Conservation (phyloP, 2,888 invertebrate genomes). For the Himalopsyche tibetana region DNA sequence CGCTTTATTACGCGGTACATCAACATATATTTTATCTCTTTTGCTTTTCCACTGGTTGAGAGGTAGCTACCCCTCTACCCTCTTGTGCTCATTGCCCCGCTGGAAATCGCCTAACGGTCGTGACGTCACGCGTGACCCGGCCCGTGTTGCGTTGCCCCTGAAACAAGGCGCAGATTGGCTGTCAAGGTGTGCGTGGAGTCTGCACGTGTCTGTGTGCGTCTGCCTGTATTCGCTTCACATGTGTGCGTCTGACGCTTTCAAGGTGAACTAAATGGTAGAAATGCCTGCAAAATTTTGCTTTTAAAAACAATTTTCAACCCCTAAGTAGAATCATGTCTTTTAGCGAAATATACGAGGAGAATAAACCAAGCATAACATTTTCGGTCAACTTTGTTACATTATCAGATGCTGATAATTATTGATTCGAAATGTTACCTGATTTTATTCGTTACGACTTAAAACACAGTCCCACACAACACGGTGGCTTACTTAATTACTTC, state of each 20-base stretch:
- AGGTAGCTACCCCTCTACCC: not conserved
- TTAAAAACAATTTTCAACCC: not conserved
- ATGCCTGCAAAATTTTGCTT: not conserved
- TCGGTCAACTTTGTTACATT: not conserved
- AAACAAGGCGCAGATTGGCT: constrained; percentile 44
- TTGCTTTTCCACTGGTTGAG: not conserved
- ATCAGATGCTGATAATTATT: too few species aligned
- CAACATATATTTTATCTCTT: not conserved
- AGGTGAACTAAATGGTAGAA: not conserved
- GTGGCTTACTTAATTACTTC: too few species aligned
- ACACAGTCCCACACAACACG: too few species aligned
- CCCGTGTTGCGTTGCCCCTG: constrained; percentile 51
- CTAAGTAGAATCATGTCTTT: not conserved
- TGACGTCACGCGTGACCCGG: constrained; percentile 39
- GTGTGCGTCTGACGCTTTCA: constrained; percentile 15
- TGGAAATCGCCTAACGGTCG: constrained; percentile 28
- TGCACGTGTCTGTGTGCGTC: constrained; percentile 3
- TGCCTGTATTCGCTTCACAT: not conserved
- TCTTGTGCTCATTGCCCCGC: not conserved
- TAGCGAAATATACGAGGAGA: not conserved
- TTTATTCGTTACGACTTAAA: too few species aligned
- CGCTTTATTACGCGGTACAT: not conserved
- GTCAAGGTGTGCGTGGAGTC: not conserved
- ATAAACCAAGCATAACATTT: not conserved
- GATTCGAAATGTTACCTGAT: too few species aligned